These are phyloP conservation scores for Leptothorax acervorum DNA, from an alignment of 2,888 invertebrate species.

Conservation along the genomic window DNA sequence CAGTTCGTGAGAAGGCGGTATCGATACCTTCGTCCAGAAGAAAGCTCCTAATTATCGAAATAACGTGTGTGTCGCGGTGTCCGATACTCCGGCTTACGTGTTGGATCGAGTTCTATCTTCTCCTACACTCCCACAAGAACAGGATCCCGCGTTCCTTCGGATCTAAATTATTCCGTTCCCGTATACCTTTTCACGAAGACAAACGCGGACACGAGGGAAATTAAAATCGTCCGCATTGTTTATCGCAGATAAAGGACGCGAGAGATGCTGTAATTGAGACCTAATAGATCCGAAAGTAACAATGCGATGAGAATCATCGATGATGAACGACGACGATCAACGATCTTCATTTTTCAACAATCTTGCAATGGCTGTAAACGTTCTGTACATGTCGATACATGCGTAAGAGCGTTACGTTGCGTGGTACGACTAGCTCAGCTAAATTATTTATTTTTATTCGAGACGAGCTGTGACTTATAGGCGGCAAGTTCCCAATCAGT, in stretches of 20 bases:
- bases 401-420: not conserved
- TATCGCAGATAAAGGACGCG: not conserved
- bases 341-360: not conserved
- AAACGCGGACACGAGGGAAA: conserved; percentile 5
- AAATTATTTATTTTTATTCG: conserved; percentile 35
- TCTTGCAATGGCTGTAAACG: not conserved
- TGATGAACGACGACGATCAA: conserved; percentile 1
- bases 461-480: conserved; percentile 43
- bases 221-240: conserved; percentile 9
- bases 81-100: conserved; percentile 74
- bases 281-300: not conserved
- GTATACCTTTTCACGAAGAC: not conserved
- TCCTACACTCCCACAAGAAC: conserved; percentile 71
- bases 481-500: conserved; percentile 61
- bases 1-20: conserved; percentile 74
- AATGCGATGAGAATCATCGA: not conserved
- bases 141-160: not conserved
- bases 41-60: conserved; percentile 80
- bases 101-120: conserved; percentile 67
- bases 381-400: not conserved
- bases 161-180: conserved; percentile 22
- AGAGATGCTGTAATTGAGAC: conserved; percentile 24
- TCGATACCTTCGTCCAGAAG: conserved; percentile 73
- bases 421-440: not conserved
- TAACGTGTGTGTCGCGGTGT: conserved; percentile 78